A percentile compares a stretch with the other conserved stretches of the same genome.
These are phyloP conservation scores for Brachionus manjavacas DNA, from an alignment of 1,140 invertebrate genomes.

Conservation along the genomic window DNA sequence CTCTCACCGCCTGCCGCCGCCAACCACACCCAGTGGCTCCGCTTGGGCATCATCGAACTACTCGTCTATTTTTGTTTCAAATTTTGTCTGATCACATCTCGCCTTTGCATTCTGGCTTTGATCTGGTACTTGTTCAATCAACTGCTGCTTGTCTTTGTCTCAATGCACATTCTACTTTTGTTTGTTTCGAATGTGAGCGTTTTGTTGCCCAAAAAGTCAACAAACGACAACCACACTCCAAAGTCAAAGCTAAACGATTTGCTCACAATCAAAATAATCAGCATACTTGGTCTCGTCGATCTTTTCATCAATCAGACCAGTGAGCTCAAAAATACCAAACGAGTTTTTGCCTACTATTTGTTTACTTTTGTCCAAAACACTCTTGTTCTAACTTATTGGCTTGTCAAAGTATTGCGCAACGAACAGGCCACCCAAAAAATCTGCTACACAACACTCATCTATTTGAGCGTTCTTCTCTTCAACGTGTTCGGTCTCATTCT, in stretches of 20 bases:
- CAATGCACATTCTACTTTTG: background rate
- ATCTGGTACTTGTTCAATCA: constrained; percentile 32
- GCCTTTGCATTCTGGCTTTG: background rate
- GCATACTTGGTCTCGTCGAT: constrained; percentile 1
- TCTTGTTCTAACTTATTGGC: background rate
- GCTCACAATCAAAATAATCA: background rate
- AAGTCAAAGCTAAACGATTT: background rate
- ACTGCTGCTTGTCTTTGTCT: background rate
- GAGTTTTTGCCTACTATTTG: background rate
- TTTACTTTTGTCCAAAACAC: constrained; percentile 9
- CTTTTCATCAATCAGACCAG: constrained; percentile 14
- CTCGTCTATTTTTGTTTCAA: constrained; percentile 34
- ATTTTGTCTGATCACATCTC: constrained; percentile 39
- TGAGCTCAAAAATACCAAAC: background rate
- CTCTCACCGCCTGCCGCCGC: background rate
- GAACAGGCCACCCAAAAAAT: background rate
- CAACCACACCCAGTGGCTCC: background rate
- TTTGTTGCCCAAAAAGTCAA: too few relatives aligned
- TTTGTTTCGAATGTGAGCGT: background rate
- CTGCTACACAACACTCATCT: background rate
- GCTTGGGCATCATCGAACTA: background rate
- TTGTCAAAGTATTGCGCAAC: background rate
- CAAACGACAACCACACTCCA: too few relatives aligned
- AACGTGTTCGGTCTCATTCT: constrained; percentile 26
- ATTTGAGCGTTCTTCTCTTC: constrained; percentile 21